phyloP scores from a whole-genome alignment of 1,140 invertebrate genomes.

The Druon quercuslanigerum region DNA sequence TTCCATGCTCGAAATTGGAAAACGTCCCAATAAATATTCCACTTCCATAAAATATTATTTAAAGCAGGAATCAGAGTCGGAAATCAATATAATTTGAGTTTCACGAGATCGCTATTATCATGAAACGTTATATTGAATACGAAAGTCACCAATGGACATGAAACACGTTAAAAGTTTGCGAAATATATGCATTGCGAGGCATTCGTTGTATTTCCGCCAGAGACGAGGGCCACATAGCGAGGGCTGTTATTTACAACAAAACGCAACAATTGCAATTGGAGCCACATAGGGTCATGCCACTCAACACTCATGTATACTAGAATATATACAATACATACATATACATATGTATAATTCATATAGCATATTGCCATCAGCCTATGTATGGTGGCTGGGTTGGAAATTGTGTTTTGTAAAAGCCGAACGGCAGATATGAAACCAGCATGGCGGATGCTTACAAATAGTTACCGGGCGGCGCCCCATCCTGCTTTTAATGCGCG shows the following conservation, averaged over 20 bases:
- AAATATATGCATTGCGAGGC: constrained; percentile 24
- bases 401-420: constrained; percentile 71
- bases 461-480: constrained; percentile 72
- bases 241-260: constrained; percentile 69
- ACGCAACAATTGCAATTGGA: constrained; percentile 66
- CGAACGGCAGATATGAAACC: constrained; percentile 71
- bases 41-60: too few species aligned
- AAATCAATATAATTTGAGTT: background rate
- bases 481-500: constrained; percentile 49
- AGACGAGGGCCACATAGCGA: constrained; percentile 50
- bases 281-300: constrained; percentile 37
- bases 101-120: background rate
- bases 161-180: constrained; percentile 29
- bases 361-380: constrained; percentile 58
- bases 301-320: background rate
- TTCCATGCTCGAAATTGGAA: too few species aligned
- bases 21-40: too few species aligned
- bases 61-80: too few species aligned
- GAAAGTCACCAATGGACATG: constrained; percentile 3
- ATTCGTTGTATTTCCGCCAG: constrained; percentile 56
- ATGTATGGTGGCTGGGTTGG: constrained; percentile 50
- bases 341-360: constrained; percentile 36
- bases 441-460: constrained; percentile 75
- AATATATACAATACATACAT: background rate
- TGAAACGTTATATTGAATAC: background rate